These are phyloP conservation scores for Atherinosoma microstoma DNA, from an alignment of 2,797 vertebrate genomes.

Conservation along the genomic window DNA sequence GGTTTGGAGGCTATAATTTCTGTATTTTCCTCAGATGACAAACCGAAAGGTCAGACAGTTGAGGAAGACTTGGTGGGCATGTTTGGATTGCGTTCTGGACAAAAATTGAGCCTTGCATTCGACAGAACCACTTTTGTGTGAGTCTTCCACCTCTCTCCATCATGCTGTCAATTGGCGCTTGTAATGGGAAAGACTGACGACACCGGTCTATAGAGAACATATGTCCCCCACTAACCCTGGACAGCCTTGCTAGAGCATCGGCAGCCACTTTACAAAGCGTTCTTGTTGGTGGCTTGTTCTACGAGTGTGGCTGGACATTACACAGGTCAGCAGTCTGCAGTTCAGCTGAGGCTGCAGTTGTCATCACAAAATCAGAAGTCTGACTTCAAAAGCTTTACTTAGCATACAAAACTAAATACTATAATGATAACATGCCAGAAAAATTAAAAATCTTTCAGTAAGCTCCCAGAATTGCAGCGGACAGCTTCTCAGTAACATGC, in stretches of 20 bases:
- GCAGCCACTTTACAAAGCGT: constrained; percentile 58
- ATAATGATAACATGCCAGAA: constrained; percentile 27
- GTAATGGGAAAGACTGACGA: constrained; percentile 60
- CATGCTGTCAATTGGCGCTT: constrained; percentile 66
- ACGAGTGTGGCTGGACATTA: constrained; percentile 43
- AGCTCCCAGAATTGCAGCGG: constrained; percentile 1
- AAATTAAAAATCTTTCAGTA: constrained; percentile 20
- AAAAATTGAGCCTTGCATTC: constrained; percentile 43
- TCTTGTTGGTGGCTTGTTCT: constrained; percentile 59
- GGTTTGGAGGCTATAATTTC: constrained; percentile 27
- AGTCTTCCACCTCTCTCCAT: constrained; percentile 55
- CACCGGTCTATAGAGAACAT: constrained; percentile 64
- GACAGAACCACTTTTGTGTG: constrained; percentile 69
- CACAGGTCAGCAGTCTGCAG: constrained; percentile 34
- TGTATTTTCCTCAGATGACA: constrained; percentile 31
- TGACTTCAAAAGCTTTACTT: constrained; percentile 26
- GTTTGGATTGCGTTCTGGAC: constrained; percentile 45
- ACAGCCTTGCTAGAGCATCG: constrained; percentile 33
- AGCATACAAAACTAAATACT: constrained; percentile 22
- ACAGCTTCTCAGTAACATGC: constrained; percentile 5
- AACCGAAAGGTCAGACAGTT: constrained; percentile 53
- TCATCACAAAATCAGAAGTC: constrained; percentile 22
- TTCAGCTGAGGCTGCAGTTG: constrained; percentile 18
- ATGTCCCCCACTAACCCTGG: constrained; percentile 63
- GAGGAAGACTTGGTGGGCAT: constrained; percentile 26